Evolutionary conservation across 2,113 vertebrate genomes (phyloP).

Genomic region (Haliaeetus leucogaster): DNA sequence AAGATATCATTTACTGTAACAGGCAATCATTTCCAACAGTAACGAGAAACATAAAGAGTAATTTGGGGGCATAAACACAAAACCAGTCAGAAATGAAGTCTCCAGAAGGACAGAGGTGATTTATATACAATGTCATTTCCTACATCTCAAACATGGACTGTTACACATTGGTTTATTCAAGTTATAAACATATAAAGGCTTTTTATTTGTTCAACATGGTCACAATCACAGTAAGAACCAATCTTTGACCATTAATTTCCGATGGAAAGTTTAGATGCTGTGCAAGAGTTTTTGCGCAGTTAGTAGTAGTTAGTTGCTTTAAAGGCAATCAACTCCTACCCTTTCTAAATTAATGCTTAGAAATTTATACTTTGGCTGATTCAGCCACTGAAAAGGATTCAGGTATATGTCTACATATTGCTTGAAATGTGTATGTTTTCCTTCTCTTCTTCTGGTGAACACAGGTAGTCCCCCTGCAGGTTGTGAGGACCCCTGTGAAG

Average conservation of each 20-base stretch:
- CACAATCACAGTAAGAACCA: not conserved
- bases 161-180: not conserved
- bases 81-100: not conserved
- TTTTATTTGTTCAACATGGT: not conserved
- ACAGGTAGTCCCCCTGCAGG: rapidly evolving
- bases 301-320: not conserved
- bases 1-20: not conserved
- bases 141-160: not conserved
- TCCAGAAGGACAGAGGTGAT: not conserved
- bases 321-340: not conserved
- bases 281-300: not conserved
- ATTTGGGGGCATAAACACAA: not conserved
- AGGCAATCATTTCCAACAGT: not conserved
- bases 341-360: not conserved
- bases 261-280: not conserved
- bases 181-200: not conserved
- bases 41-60: not conserved
- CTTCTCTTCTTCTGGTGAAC: not conserved
- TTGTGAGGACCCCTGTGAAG: not conserved
- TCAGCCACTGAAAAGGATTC: not conserved
- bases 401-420: not conserved
- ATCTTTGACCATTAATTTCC: not conserved
- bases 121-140: not conserved
- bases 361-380: not conserved
- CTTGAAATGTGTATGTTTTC: not conserved